Conservation (phyloP, 2,888 invertebrate genomes). For the Smittia sp. region DNA sequence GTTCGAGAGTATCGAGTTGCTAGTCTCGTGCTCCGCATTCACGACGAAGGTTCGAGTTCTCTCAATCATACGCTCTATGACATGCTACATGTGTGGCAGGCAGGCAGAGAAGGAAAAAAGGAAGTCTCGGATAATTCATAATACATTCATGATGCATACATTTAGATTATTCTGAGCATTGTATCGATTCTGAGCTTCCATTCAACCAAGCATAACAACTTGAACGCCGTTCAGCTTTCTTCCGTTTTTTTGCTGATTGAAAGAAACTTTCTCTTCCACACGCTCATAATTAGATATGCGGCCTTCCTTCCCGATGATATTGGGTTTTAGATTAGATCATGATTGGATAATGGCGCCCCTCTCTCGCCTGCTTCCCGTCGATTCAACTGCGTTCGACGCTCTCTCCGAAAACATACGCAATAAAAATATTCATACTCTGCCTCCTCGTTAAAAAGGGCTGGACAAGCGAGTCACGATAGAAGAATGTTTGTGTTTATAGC, state of each 20-base stretch:
- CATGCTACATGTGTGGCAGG: background rate
- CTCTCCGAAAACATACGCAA: too few species aligned
- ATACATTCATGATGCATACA: background rate
- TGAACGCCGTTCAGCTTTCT: background rate
- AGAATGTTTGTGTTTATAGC: too few species aligned
- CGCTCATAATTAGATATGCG: too few species aligned
- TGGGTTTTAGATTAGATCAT: too few species aligned
- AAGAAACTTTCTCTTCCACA: too few species aligned
- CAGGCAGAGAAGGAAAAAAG: background rate
- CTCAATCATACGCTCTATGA: background rate
- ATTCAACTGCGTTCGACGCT: too few species aligned
- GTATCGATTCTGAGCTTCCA: background rate
- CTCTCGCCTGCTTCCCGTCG: too few species aligned
- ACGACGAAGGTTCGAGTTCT: background rate
- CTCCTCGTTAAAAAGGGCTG: too few species aligned
- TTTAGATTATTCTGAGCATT: constrained; percentile 2
- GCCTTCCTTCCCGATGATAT: too few species aligned
- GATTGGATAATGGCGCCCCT: too few species aligned
- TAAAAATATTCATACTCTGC: too few species aligned
- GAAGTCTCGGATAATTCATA: constrained; percentile 5
- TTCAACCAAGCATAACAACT: background rate
- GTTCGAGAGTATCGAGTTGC: background rate
- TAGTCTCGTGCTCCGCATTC: background rate
- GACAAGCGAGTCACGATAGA: too few species aligned
- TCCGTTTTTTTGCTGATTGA: background rate